Conservation (phyloP, 1,140 invertebrate species). For the Oppia nitens region DNA sequence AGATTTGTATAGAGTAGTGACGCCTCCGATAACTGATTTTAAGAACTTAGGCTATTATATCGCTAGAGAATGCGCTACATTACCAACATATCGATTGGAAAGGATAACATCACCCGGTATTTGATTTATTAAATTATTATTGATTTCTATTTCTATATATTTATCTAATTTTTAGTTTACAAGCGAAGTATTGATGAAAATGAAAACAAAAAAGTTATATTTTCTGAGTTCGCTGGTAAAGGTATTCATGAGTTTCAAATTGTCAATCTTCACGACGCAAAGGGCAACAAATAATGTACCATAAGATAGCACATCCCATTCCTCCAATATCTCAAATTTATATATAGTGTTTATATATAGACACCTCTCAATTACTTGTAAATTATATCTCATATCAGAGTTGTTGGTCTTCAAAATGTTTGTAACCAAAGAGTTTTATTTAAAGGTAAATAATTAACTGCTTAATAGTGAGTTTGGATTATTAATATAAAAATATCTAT, state of each 20-base stretch:
- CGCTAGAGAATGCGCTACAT: slow-evolving; percentile 45
- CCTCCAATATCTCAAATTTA: no score
- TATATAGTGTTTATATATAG: no score
- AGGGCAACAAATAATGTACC: slow-evolving; percentile 5
- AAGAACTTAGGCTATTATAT: slow-evolving; percentile 48
- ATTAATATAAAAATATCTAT: no score
- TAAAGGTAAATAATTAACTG: no score
- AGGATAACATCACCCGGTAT: slow-evolving; percentile 39
- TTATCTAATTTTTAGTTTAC: slow-evolving; percentile 41
- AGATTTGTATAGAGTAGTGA: slow-evolving; percentile 54
- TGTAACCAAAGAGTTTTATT: no score
- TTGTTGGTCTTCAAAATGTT: no score
- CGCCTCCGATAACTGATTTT: slow-evolving; percentile 48
- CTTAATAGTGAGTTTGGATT: no score
- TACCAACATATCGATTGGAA: slow-evolving; percentile 53
- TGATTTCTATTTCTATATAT: no score
- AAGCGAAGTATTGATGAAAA: slow-evolving; percentile 44
- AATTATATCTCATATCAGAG: no score
- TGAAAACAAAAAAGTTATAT: slow-evolving; percentile 32
- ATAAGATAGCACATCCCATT: no score
- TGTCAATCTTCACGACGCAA: slow-evolving; percentile 40
- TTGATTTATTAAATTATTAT: slow-evolving; percentile 2
- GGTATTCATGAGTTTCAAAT: slow-evolving; percentile 51
- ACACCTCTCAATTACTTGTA: no score
- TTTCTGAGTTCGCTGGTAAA: slow-evolving; percentile 55